phyloP scores from a whole-genome alignment of 1,140 invertebrate genomes.

The Melipona quadrifasciata region DNA sequence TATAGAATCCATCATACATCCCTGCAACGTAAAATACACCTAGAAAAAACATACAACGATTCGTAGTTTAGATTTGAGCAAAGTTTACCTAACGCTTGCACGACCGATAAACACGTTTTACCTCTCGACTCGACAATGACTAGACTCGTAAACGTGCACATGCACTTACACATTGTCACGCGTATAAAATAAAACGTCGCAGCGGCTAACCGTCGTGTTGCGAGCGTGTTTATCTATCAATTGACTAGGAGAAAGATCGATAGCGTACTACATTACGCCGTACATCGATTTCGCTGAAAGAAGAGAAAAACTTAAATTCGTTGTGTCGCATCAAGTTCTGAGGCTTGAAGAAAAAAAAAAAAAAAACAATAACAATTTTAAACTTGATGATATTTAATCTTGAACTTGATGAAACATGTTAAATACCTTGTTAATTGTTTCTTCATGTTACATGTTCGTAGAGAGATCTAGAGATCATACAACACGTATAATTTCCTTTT shows the following conservation, averaged over 20 bases:
- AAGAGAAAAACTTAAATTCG: background rate
- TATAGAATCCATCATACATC: constrained; percentile 64
- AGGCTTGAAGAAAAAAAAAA: too few species aligned
- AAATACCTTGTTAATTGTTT: background rate
- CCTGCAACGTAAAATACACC: constrained; percentile 58
- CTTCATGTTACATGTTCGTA: background rate
- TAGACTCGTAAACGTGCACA: constrained; percentile 62
- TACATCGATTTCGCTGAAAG: background rate
- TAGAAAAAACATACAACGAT: constrained; percentile 65
- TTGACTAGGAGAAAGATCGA: constrained; percentile 73
- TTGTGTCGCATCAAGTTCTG: background rate
- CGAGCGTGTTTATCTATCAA: constrained; percentile 67
- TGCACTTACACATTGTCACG: constrained; percentile 31
- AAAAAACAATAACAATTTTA: background rate
- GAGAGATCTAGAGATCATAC: background rate
- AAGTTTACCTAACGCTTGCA: constrained; percentile 63
- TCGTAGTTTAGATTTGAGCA: constrained; percentile 70
- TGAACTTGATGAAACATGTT: background rate
- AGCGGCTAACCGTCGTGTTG: constrained; percentile 35
- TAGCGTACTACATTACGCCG: background rate
- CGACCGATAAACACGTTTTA: constrained; percentile 53
- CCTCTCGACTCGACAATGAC: constrained; percentile 51
- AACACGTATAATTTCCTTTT: too few species aligned
- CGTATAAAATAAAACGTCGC: constrained; percentile 53
- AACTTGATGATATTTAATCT: background rate